phyloP scores from a whole-genome alignment of 2,797 vertebrate species.

The Somateria mollissima region DNA sequence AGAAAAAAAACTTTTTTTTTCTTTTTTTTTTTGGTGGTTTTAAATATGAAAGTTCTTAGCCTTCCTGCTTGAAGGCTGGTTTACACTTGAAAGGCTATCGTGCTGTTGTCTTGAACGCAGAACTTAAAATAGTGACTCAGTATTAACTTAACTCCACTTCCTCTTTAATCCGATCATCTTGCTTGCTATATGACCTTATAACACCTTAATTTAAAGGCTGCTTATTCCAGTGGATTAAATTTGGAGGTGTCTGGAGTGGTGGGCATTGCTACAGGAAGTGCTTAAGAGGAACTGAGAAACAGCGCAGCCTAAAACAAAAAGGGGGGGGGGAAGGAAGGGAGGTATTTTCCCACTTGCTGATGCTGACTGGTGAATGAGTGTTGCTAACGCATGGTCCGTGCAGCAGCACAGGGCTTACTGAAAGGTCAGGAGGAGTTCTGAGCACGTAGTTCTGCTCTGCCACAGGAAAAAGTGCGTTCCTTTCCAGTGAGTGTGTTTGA shows the following conservation, averaged over 20 bases:
- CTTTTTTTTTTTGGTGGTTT: no score
- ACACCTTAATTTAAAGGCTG: conserved; percentile 65
- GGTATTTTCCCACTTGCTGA: neutral
- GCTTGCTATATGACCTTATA: conserved; percentile 67
- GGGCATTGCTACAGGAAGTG: conserved; percentile 28
- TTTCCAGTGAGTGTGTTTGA: neutral
- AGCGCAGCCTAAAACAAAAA: neutral
- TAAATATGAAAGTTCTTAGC: neutral
- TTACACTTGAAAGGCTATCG: conserved; percentile 33
- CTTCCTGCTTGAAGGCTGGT: neutral
- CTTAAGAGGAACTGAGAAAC: conserved; percentile 9
- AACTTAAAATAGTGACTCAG: conserved; percentile 66
- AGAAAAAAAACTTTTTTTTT: neutral
- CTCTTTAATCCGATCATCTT: conserved; percentile 69
- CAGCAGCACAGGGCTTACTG: neutral
- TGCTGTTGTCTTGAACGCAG: conserved; percentile 18
- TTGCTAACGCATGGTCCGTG: neutral
- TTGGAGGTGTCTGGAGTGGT: conserved; percentile 54
- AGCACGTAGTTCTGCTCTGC: neutral
- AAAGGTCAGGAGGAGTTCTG: neutral
- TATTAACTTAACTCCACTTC: conserved; percentile 68
- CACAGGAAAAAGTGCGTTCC: neutral
- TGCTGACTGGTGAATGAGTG: neutral
- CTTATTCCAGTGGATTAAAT: conserved; percentile 72
- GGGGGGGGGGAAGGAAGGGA: no score